Base-by-base conservation (phyloP, 2,113 vertebrate genomes). In the Notarius lentiginosus region DNA sequence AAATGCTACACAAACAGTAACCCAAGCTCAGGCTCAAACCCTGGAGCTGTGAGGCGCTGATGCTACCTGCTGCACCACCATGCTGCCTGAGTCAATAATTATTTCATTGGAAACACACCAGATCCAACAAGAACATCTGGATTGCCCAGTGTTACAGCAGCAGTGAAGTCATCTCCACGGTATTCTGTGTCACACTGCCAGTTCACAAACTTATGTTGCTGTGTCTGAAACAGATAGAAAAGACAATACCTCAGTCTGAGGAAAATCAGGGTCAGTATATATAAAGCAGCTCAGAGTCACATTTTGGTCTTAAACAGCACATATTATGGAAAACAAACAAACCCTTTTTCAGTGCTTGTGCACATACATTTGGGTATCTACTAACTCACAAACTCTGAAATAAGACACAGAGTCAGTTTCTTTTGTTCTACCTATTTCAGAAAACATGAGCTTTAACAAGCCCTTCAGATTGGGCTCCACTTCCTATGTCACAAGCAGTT, bases 121-220 rank as follows among this genome's bases (percentile, higher is more conserved):
- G 97, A 97, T 90, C 97, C 97, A 84, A 95, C 93, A 47, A 97
- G 92, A 75, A 98, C 30, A 0, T 98, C 97, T 47, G 97, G 97
- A 92, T 98, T 97, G 81, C 97, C 97, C 0, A 98, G 91, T 0
- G 97, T 98, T 84, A 97, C 90, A 0, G 96, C 94, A 0, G 96
- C 93, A 0, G 97, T 98, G 92, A 96, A 98, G 92, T 97, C 93
- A 0, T 93, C 88, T 0, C 97, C 97, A n/a, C 96, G 95, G 90
- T 96, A 98, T 88, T 98, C 97, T 77, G 96, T 85, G 10, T 98
- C 97, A 91, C 96, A 95, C 89, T 98, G 97, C 97, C 97, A 98
- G 91, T 97, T 98, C 88, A 98, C 96, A 88, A 98, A 98, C 93
- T 97, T 97, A 0, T 97, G 95, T 90, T 97, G 97, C 92, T 98